These are phyloP conservation scores for Brachyalestes nurse DNA, from an alignment of 2,797 vertebrate species.

Conservation along the genomic window DNA sequence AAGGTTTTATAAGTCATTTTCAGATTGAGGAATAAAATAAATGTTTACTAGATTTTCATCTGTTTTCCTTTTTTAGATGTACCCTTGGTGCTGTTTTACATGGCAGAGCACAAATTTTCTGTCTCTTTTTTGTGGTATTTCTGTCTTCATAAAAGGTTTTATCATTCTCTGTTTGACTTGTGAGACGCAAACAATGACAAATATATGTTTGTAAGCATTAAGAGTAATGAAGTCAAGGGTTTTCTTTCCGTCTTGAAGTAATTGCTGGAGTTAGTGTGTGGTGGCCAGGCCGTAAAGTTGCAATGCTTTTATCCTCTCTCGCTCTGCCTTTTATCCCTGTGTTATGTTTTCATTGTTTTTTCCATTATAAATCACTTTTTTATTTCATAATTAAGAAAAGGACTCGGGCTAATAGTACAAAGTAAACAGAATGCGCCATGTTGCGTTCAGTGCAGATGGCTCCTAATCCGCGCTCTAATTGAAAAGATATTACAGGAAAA, in stretches of 20 bases:
- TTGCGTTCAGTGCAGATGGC: slow-evolving; percentile 53
- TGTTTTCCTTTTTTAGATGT: slow-evolving; percentile 14
- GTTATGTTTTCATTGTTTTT: slow-evolving; percentile 59
- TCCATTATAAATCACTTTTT: slow-evolving; percentile 67
- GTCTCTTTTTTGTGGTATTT: slow-evolving; percentile 45
- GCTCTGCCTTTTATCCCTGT: slow-evolving; percentile 54
- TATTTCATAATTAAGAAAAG: slow-evolving; percentile 65
- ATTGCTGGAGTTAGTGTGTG: slow-evolving; percentile 63
- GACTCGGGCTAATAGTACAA: slow-evolving; percentile 60
- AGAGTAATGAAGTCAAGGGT: slow-evolving; percentile 49
- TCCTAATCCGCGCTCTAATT: slow-evolving; percentile 53
- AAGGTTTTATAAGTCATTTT: slow-evolving; percentile 16
- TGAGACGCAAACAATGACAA: slow-evolving; percentile 55
- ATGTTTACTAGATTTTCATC: slow-evolving; percentile 35
- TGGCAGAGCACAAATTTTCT: slow-evolving; percentile 34
- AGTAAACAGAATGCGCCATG: slow-evolving; percentile 59
- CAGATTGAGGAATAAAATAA: slow-evolving; percentile 19
- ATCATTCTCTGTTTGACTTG: slow-evolving; percentile 40
- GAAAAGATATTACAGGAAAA: slow-evolving; percentile 56
- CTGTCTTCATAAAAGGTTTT: slow-evolving; percentile 54
- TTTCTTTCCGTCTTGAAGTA: slow-evolving; percentile 63
- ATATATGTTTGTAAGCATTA: slow-evolving; percentile 54
- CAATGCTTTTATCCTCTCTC: slow-evolving; percentile 61
- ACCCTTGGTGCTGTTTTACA: slow-evolving; percentile 10
- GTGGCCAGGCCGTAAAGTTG: slow-evolving; percentile 60